Base-by-base conservation (phyloP, 2,113 vertebrate genomes). In the Psephotus haematonotus region DNA sequence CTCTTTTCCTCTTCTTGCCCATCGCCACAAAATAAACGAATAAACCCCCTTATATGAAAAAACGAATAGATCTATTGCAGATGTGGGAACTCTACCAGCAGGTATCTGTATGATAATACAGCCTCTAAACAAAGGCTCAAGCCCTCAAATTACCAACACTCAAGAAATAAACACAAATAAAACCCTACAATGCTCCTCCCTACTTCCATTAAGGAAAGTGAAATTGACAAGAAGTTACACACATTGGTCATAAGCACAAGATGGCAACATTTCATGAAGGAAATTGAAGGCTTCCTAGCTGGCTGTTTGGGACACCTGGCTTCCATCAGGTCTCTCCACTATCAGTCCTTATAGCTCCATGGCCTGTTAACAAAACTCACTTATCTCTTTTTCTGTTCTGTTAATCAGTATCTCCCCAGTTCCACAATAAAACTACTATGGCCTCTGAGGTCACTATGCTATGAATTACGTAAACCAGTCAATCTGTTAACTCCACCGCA, bases 221-320 rank as follows among this genome's bases (percentile, higher is more conserved):
- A 91, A 92, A 84, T 3, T 3, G 44, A 39, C 7, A 25, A 59
- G 9, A 77, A 87, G 4, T 22, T 60, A 33, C 3, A 77, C 4
- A 43, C 10, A 53, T 8, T 11, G 4, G 16, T 16, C 46, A 31
- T 7, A 64, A 59, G 5, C 12, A 67, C 19, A 57, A 63, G 41
- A 69, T 6, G 37, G 7, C 1, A 71, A 44, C 9, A 49, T 57
- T 69, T 72, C 18, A 49, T 15, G 6, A 63, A 78, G 27, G n/a
- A 70, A 84, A 74, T 4, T 0, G 69, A 91, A 63, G 7, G 24
- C 27, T 90, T 88, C 39, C 25, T 27, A 76, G 25, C 8, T 67
- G 9, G 12, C 43, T 72, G 12, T 1, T 11, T 52, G 7, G 31
- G 17, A 57, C 2, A 5, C 4, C 8, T 82, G 2, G 0, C 10